These are phyloP conservation scores for Vulpes vulpes DNA, from an alignment of 2,113 vertebrate genomes.

Conservation along the genomic window DNA sequence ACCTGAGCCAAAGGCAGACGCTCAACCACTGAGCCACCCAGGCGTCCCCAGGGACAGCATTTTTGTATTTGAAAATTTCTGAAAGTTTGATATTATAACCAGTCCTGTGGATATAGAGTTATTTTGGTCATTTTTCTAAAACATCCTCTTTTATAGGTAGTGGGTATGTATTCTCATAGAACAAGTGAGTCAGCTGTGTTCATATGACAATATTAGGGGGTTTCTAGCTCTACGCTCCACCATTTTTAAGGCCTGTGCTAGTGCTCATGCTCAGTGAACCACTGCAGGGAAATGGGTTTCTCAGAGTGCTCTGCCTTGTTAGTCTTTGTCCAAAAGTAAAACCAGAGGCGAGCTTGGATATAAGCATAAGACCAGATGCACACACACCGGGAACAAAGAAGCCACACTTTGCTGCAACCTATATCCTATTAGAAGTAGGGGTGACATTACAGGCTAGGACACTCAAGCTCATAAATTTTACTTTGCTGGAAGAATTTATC, in stretches of 20 bases:
- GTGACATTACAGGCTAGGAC: slow-evolving; percentile 61
- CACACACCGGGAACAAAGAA: neutral
- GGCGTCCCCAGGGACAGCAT: too few species aligned
- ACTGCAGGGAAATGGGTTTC: neutral
- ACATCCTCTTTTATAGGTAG: neutral
- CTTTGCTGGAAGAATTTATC: slow-evolving; percentile 78
- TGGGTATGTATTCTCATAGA: neutral
- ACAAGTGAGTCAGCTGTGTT: neutral
- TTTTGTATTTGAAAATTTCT: neutral
- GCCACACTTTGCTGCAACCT: slow-evolving; percentile 39
- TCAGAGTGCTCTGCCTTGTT: neutral
- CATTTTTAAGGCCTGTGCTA: neutral
- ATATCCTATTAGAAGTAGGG: slow-evolving; percentile 62
- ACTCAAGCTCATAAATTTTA: slow-evolving; percentile 71
- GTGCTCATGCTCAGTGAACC: neutral
- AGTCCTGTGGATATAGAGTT: neutral
- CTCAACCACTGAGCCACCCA: too few species aligned
- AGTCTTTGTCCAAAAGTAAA: slow-evolving; percentile 51
- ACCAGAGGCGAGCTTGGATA: slow-evolving; percentile 20
- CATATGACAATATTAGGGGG: neutral
- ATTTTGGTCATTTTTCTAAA: neutral
- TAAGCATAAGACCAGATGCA: neutral
- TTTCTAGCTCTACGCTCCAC: neutral
- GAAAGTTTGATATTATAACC: neutral
- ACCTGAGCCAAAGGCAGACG: too few species aligned